Evolutionary conservation across 64 coral and sea anemone genomes (phyloP).

Genomic region (Dendrophyllia cribrosa): DNA sequence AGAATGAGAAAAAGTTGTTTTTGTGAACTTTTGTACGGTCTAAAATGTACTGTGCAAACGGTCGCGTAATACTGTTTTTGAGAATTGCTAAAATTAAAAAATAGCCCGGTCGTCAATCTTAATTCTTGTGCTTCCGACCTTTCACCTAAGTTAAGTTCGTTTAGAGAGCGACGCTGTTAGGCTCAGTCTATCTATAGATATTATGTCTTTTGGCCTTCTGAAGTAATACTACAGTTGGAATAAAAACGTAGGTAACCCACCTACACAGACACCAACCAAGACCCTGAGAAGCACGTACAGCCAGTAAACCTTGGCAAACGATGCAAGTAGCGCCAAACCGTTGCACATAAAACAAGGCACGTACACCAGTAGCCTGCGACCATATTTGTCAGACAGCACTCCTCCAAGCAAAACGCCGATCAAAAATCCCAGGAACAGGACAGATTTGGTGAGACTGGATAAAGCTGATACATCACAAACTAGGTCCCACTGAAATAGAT

Average conservation of each 20-base stretch:
- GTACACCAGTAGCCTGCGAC: conserved; percentile 44
- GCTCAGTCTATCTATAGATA: too few species aligned
- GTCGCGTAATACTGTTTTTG: too few species aligned
- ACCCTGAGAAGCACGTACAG: conserved; percentile 49
- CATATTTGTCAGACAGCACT: conserved; percentile 28
- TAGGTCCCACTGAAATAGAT: conserved; percentile 47
- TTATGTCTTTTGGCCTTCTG: too few species aligned
- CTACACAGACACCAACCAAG: conserved; percentile 37
- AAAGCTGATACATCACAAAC: conserved; percentile 50
- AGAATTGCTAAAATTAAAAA: too few species aligned
- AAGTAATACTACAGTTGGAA: too few species aligned
- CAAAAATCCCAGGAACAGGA: conserved; percentile 31
- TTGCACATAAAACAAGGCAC: conserved; percentile 20
- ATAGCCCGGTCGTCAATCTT: too few species aligned
- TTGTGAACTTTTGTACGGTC: too few species aligned
- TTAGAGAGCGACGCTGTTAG: too few species aligned
- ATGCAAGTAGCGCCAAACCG: conserved; percentile 36
- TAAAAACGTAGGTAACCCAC: neutral
- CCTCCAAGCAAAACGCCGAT: neutral
- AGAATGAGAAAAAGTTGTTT: too few species aligned
- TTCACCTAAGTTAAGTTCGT: too few species aligned
- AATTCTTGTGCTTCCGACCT: too few species aligned
- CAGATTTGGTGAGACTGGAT: neutral
- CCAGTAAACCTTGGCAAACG: conserved; percentile 60
- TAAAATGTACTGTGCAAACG: too few species aligned